These are phyloP conservation scores for Chloebia gouldiae DNA, from an alignment of 2,113 vertebrate genomes.

Conservation along the genomic window DNA sequence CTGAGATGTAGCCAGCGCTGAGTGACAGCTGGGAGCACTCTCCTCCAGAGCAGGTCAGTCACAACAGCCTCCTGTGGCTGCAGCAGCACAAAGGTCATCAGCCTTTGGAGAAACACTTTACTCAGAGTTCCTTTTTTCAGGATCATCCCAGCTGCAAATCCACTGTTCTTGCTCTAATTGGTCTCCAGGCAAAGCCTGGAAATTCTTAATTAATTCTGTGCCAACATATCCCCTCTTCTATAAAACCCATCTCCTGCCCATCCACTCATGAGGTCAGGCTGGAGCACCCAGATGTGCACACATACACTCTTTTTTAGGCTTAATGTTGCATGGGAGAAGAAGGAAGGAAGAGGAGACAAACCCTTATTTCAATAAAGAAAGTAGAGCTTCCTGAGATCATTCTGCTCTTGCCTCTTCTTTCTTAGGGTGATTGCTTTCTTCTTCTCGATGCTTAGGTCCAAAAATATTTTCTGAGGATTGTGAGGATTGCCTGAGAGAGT, in stretches of 20 bases:
- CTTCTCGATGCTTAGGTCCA: not conserved
- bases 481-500: not conserved
- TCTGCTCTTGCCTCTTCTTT: not conserved
- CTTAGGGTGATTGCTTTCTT: not conserved
- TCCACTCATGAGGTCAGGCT: not conserved
- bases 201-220: not conserved
- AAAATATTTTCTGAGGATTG: not conserved
- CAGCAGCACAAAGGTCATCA: not conserved
- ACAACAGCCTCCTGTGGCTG: not conserved
- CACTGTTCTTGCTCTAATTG: not conserved
- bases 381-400: not conserved
- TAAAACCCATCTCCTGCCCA: not conserved
- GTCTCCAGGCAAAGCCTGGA: not conserved
- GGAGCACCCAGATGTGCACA: not conserved
- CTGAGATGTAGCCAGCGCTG: not conserved
- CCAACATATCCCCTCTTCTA: not conserved
- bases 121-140: not conserved
- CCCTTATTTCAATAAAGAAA: not conserved
- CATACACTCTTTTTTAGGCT: not conserved
- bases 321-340: not conserved
- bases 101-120: not conserved
- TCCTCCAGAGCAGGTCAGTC: not conserved
- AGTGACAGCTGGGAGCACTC: not conserved
- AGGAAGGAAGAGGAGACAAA: not conserved
- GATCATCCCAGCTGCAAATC: not conserved